These are phyloP conservation scores for Psephotus haematonotus DNA, from an alignment of 2,113 vertebrate genomes.

Conservation along the genomic window DNA sequence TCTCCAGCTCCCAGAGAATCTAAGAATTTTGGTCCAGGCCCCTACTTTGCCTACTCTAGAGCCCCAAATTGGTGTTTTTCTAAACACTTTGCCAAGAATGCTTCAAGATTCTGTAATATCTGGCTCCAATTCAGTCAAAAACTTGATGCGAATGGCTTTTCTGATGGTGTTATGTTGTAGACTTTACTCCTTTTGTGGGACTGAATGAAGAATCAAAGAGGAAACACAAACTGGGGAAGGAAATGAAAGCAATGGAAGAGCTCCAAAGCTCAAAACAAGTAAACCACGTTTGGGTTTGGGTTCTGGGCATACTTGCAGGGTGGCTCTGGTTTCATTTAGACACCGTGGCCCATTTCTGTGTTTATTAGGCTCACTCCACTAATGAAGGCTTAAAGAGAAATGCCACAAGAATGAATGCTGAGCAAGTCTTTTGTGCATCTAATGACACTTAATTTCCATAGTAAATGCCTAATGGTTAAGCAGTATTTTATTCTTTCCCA, in stretches of 20 bases:
- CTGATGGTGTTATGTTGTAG: not conserved
- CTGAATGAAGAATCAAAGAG: not conserved
- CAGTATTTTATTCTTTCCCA: slow-evolving; percentile 46
- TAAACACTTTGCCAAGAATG: not conserved
- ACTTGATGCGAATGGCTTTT: not conserved
- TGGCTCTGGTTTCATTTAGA: not conserved
- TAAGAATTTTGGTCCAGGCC: not conserved
- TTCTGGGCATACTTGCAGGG: slow-evolving; percentile 20
- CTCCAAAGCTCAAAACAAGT: not conserved
- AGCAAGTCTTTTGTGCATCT: slow-evolving; percentile 47
- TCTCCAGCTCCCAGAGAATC: not conserved
- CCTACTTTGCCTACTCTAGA: not conserved
- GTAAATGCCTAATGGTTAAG: slow-evolving; percentile 68
- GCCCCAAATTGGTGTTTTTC: not conserved
- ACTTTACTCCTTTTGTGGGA: not conserved
- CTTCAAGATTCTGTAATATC: not conserved
- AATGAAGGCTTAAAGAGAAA: slow-evolving; percentile 42
- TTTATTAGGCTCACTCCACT: not conserved
- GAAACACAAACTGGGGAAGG: not conserved
- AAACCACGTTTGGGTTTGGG: not conserved
- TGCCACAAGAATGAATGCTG: not conserved
- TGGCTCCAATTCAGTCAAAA: not conserved
- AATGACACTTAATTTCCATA: slow-evolving; percentile 67
- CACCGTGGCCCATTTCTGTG: not conserved
- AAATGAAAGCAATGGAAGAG: not conserved